These are phyloP conservation scores for Pitta sordida DNA, from an alignment of 2,113 vertebrate species.

Conservation along the genomic window DNA sequence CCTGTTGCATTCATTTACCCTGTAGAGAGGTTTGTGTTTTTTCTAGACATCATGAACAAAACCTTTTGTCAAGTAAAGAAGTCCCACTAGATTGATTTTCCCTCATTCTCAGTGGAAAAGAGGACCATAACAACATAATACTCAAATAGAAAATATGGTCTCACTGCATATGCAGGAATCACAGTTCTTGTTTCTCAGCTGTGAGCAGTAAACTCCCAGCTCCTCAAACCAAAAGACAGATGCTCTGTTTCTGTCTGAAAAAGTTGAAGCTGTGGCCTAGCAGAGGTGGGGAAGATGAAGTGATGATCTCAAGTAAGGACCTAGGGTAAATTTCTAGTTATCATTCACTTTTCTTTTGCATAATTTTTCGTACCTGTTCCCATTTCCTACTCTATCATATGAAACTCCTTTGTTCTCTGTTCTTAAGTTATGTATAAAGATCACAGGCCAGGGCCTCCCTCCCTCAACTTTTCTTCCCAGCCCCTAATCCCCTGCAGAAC, in stretches of 20 bases:
- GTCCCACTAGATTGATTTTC: not conserved
- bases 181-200: not conserved
- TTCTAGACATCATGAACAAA: not conserved
- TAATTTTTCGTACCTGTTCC: not conserved
- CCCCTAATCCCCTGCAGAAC: not conserved
- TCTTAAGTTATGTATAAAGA: not conserved
- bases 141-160: not conserved
- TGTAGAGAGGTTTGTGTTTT: not conserved
- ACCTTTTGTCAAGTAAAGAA: not conserved
- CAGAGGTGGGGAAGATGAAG: not conserved
- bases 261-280: not conserved
- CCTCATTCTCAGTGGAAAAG: not conserved
- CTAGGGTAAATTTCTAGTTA: not conserved
- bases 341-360: not conserved
- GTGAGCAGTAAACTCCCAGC: not conserved
- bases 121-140: not conserved
- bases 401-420: not conserved
- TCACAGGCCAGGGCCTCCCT: not conserved
- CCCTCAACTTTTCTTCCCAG: not conserved
- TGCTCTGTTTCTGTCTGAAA: not conserved
- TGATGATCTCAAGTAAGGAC: not conserved
- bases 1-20: not conserved
- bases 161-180: not conserved
- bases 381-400: not conserved
- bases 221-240: not conserved